A percentile compares a stretch with the other conserved stretches of the same genome.
Evolutionary conservation across 2,888 invertebrate species (phyloP).

Genomic region (Ophion costatus): DNA sequence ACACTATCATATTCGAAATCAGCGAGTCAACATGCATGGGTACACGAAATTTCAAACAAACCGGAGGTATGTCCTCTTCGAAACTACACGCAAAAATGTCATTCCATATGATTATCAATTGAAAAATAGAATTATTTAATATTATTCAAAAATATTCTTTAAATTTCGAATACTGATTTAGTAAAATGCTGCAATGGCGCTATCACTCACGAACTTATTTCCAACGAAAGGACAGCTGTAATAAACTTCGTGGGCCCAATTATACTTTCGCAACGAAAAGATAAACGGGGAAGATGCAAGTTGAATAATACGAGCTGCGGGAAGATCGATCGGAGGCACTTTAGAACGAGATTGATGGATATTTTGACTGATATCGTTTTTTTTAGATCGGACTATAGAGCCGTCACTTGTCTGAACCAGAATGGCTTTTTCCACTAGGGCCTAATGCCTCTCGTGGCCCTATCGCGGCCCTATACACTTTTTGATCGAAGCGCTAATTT

Average conservation of each 20-base stretch:
- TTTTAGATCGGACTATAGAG: not conserved
- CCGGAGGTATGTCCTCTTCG: too few species aligned
- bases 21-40: too few species aligned
- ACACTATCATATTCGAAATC: too few species aligned
- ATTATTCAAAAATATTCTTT: too few species aligned
- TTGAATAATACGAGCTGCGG: not conserved
- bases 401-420: slow-evolving; percentile 30
- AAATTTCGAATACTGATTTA: too few species aligned
- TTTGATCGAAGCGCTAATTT: not conserved
- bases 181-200: too few species aligned
- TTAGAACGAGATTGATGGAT: slow-evolving; percentile 39
- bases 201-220: too few species aligned
- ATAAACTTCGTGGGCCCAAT: not conserved
- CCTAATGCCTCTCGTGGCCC: not conserved
- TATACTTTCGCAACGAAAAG: not conserved
- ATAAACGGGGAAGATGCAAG: not conserved
- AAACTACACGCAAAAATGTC: too few species aligned
- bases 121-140: too few species aligned
- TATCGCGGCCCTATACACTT: not conserved
- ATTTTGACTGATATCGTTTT: slow-evolving; percentile 22
- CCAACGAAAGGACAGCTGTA: too few species aligned
- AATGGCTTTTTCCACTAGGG: slow-evolving; percentile 45
- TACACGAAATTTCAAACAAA: too few species aligned
- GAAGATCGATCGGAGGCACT: slow-evolving; percentile 32
- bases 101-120: too few species aligned